Percentiles rank a stretch among this genome's conserved stretches.
phyloP scores from a whole-genome alignment of 2,113 vertebrate genomes.

The Polyodon spathula region DNA sequence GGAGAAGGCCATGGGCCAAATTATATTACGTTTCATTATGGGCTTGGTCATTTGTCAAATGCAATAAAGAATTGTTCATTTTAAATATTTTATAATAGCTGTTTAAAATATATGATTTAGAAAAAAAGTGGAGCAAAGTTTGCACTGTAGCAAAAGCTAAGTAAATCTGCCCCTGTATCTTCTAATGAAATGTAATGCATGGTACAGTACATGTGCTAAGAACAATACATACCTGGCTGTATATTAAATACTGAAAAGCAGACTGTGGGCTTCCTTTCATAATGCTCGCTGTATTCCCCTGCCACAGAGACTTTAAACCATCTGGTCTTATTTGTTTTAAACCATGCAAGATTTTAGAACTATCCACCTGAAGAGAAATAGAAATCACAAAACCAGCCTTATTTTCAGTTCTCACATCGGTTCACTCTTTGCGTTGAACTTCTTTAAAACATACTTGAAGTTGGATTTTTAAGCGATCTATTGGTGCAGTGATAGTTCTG shows the following conservation, averaged over 20 bases:
- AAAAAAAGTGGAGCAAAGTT: no score
- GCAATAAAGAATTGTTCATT: no score
- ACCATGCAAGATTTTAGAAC: constrained; percentile 45
- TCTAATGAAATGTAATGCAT: background rate
- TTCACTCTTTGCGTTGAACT: no score
- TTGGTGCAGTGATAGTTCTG: constrained; percentile 51
- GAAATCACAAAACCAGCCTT: background rate
- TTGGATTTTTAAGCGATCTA: constrained; percentile 55
- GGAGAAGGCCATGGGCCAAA: no score
- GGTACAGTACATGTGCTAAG: background rate
- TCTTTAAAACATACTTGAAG: constrained; percentile 50
- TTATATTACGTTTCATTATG: no score
- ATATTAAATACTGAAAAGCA: constrained; percentile 55
- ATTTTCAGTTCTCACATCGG: no score
- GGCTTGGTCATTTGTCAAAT: no score
- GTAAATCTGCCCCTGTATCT: no score
- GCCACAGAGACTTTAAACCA: constrained; percentile 54
- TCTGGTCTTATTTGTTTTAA: constrained; percentile 40
- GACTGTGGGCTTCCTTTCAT: constrained; percentile 60
- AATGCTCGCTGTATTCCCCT: constrained; percentile 53
- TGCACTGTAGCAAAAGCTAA: no score
- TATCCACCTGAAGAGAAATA: constrained; percentile 39
- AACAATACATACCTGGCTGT: constrained; percentile 41
- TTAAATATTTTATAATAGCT: no score
- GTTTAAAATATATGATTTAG: no score